These are phyloP conservation scores for Ormyrus pomaceus DNA, from an alignment of 2,888 invertebrate species.

Conservation along the genomic window DNA sequence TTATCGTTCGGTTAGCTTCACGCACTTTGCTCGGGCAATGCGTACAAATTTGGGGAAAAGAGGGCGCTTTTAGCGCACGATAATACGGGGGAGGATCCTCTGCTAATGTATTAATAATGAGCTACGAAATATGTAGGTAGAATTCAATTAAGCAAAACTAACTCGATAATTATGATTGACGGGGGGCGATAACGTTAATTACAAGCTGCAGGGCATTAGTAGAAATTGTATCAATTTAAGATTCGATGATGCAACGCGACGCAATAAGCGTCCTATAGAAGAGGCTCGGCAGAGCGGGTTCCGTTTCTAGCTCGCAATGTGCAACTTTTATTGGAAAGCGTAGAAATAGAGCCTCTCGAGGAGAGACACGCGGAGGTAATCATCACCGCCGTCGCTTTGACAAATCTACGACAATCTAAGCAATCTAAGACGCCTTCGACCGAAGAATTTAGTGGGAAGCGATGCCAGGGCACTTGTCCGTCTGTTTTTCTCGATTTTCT, in stretches of 20 bases:
- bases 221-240: not conserved
- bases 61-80: not conserved
- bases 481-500: slow-evolving; percentile 29
- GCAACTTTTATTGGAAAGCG: slow-evolving; percentile 45
- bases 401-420: slow-evolving; percentile 57
- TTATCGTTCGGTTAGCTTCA: slow-evolving; percentile 30
- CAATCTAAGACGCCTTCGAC: slow-evolving; percentile 40
- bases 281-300: slow-evolving; percentile 9
- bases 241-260: slow-evolving; percentile 18
- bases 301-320: slow-evolving; percentile 1
- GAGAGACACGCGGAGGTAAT: slow-evolving; percentile 55
- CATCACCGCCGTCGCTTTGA: slow-evolving; percentile 53
- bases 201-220: no score
- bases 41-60: slow-evolving; percentile 13
- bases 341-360: slow-evolving; percentile 51
- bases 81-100: not conserved
- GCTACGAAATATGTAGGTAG: no score
- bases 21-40: not conserved
- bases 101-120: not conserved
- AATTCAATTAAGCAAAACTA: not conserved
- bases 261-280: slow-evolving; percentile 15
- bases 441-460: slow-evolving; percentile 47
- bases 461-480: slow-evolving; percentile 48
- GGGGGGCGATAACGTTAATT: no score
- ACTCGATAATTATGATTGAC: not conserved